Conservation (phyloP, 2,888 invertebrate genomes). For the Helicoverpa assulta region DNA sequence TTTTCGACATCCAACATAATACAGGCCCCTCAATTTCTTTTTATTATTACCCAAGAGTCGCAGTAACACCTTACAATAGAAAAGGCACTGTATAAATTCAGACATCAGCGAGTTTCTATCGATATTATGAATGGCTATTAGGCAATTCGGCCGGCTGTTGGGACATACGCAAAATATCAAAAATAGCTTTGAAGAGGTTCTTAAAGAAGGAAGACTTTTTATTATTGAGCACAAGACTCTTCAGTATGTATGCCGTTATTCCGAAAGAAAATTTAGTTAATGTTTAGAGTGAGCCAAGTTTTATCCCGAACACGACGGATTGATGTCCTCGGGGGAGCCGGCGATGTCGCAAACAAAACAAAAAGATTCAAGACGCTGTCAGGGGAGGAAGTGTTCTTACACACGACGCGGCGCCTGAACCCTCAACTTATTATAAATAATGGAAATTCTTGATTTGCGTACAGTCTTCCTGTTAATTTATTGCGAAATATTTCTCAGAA, state of each 20-base stretch:
- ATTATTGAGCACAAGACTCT: constrained; percentile 34
- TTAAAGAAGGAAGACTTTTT: constrained; percentile 33
- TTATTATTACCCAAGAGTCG: constrained; percentile 38
- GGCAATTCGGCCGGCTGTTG: constrained; percentile 3
- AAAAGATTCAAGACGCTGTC: constrained; percentile 71
- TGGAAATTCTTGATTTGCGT: constrained; percentile 60
- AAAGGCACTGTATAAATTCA: constrained; percentile 36
- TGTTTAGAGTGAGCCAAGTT: constrained; percentile 70
- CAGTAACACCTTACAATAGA: constrained; percentile 13
- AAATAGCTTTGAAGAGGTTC: constrained; percentile 30
- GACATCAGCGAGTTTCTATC: constrained; percentile 44
- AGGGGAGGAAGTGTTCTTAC: constrained; percentile 67
- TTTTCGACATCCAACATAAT: constrained; percentile 14
- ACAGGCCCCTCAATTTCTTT: constrained; percentile 43
- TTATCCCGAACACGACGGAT: constrained; percentile 67
- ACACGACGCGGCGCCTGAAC: constrained; percentile 26
- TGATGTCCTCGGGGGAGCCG: constrained; percentile 66
- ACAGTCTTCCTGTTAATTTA: constrained; percentile 58
- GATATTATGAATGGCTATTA: constrained; percentile 54
- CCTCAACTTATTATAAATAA: constrained; percentile 58
- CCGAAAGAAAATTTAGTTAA: constrained; percentile 65
- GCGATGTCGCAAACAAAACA: constrained; percentile 72
- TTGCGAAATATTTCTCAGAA: constrained; percentile 53
- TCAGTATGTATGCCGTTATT: constrained; percentile 50
- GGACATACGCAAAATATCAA: constrained; percentile 40